Evolutionary conservation across 2,888 invertebrate species (phyloP).

Genomic region (Heliconius erato): DNA sequence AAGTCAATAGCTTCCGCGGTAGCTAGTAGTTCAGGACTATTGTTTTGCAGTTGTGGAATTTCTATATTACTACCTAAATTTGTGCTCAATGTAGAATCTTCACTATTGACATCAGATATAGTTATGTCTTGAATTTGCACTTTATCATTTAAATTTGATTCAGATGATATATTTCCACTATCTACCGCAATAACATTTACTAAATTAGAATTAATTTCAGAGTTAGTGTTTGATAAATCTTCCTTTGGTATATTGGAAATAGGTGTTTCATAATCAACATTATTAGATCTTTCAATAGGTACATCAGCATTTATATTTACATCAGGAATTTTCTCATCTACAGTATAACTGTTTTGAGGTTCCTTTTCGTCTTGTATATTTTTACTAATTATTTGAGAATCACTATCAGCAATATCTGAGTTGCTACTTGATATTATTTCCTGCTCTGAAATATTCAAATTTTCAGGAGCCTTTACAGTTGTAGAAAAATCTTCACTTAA

Average conservation of each 20-base stretch:
- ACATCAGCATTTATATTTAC: conserved; percentile 11
- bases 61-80: conserved; percentile 52
- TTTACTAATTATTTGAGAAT: conserved; percentile 8
- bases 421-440: conserved; percentile 37
- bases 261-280: not conserved
- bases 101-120: conserved; percentile 55
- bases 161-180: conserved; percentile 24
- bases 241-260: conserved; percentile 1
- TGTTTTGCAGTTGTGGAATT: conserved; percentile 51
- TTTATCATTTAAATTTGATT: conserved; percentile 59
- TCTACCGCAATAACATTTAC: not conserved
- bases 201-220: conserved; percentile 41
- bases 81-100: conserved; percentile 59
- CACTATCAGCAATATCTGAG: not conserved
- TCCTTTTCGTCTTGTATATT: conserved; percentile 12
- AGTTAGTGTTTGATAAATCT: conserved; percentile 18
- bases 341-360: not conserved
- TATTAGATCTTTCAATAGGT: conserved; percentile 4
- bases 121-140: conserved; percentile 52
- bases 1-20: conserved; percentile 45
- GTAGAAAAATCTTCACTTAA: conserved; percentile 36
- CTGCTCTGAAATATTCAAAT: conserved; percentile 15
- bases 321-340: not conserved
- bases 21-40: conserved; percentile 52
- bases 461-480: conserved; percentile 13